Percentiles rank a stretch among this genome's conserved stretches.
Evolutionary conservation across 2,113 vertebrate species (phyloP).

Genomic region (Corydoras maculifer): DNA sequence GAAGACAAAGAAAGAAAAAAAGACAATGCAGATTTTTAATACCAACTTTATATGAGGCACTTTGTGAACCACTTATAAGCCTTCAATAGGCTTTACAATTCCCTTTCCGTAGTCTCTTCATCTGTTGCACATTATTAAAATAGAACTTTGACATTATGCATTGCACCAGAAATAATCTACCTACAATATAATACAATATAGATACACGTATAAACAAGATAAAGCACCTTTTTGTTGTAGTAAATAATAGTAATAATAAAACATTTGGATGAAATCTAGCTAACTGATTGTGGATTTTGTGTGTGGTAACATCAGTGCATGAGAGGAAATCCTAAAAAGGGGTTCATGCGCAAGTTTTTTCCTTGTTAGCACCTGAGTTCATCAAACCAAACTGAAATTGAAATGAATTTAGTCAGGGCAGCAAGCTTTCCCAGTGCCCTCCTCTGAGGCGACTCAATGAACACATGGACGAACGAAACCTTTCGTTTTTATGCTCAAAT

Average conservation of each 20-base stretch:
- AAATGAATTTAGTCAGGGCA: constrained; percentile 38
- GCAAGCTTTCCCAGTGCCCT: no score
- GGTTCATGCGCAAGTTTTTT: constrained; percentile 61
- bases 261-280: constrained; percentile 72
- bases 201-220: constrained; percentile 82
- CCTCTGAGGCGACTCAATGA: constrained; percentile 50
- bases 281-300: constrained; percentile 73
- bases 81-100: constrained; percentile 65
- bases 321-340: constrained; percentile 74
- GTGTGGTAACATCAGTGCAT: constrained; percentile 83
- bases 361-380: constrained; percentile 80
- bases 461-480: constrained; percentile 45
- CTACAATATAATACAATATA: constrained; percentile 87
- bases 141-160: constrained; percentile 88
- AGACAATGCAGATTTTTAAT: constrained; percentile 64
- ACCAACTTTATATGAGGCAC: constrained; percentile 75
- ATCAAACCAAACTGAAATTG: constrained; percentile 53
- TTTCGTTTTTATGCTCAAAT: constrained; percentile 44
- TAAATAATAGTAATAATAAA: constrained; percentile 71
- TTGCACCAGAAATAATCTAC: constrained; percentile 83
- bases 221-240: constrained; percentile 72
- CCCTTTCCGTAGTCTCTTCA: constrained; percentile 71
- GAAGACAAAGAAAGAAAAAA: constrained; percentile 51
- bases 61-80: constrained; percentile 75
- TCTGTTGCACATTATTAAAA: constrained; percentile 86